phyloP scores from a whole-genome alignment of 2,888 invertebrate genomes.

The Cosmorhoe ocellata region DNA sequence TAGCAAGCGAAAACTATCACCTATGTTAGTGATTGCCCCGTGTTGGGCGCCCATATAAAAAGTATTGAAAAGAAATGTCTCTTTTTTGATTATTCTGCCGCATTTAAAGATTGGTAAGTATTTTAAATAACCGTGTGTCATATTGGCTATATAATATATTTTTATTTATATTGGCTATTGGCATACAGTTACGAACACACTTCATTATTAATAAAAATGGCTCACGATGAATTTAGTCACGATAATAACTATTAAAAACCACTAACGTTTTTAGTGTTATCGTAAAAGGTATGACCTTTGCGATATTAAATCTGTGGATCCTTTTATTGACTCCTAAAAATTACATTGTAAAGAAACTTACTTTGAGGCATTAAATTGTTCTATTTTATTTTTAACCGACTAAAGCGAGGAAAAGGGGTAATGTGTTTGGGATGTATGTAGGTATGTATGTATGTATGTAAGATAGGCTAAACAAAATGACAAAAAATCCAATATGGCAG shows the following conservation, averaged over 20 bases:
- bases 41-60: slow-evolving; percentile 7
- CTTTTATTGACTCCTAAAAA: slow-evolving; percentile 29
- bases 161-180: slow-evolving; percentile 3
- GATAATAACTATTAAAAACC: slow-evolving; percentile 24
- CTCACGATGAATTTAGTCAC: slow-evolving; percentile 25
- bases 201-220: slow-evolving; percentile 7
- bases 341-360: slow-evolving; percentile 13
- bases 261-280: slow-evolving; percentile 28
- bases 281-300: slow-evolving; percentile 31
- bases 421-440: too few species aligned
- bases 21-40: not conserved
- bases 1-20: not conserved
- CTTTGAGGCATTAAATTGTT: slow-evolving; percentile 4
- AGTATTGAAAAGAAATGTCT: not conserved
- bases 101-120: not conserved
- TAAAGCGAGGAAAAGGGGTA: not conserved
- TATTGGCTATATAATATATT: too few species aligned
- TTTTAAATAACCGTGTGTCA: too few species aligned
- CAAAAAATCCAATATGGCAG: too few species aligned
- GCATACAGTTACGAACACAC: slow-evolving; percentile 7
- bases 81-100: too few species aligned
- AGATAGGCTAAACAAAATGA: too few species aligned
- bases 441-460: too few species aligned
- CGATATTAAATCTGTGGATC: slow-evolving; percentile 27
- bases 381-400: not conserved